Evolutionary conservation across 2,797 vertebrate species (phyloP), one percentile per base, ranked within the genome.

Genomic region (Dendrocincla fuliginosa): DNA sequence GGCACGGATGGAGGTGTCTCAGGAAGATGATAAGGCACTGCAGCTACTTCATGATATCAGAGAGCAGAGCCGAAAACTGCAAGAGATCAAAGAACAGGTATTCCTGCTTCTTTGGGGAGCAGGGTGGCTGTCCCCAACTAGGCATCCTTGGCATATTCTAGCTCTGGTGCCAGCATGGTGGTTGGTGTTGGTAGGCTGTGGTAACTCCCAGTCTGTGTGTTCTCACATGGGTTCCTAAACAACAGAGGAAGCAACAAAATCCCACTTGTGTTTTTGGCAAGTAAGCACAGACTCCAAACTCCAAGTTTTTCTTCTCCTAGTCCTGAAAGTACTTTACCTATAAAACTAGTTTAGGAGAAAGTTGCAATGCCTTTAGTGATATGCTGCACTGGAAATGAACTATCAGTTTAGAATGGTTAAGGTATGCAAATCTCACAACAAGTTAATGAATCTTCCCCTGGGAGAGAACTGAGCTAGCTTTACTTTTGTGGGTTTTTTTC

Each of bases 1-100:
- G 98, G 99, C 99, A 55, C 98, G 99, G 78, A 99, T 99, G 98
- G 99, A 99, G 84, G 99, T 99, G 92, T 99, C 99, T 95, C 99
- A 99, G 98, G 99, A 99, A 97, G 99, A 99, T 78, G 99, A 99
- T 97, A 99, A 99, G 97, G 99, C 99, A 5, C 98, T 99, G 80
- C 99, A 99, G 97, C 99, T 99, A 86, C 99, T 99, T 88, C 99
- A 99, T 68, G 99, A 99, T 98, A 99, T 99, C 98, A 98, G 99
- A 95, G 99, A 99, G 97, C 99, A 99, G 97, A 99, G 99, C 98
- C 99, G 99, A 98, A 99, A 99, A 98, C 98, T 99, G 88, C 99
- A 99, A 87, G 99, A 99, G 98, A 99, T 99, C 98, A 99, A 99
- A 97, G 99, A 99, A 97, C 99, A 99, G 99, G 99, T 99, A 98